Evolutionary conservation across 2,888 invertebrate species (phyloP), one percentile per base, ranked within the genome.

Genomic region (Macroteleia sp.): DNA sequence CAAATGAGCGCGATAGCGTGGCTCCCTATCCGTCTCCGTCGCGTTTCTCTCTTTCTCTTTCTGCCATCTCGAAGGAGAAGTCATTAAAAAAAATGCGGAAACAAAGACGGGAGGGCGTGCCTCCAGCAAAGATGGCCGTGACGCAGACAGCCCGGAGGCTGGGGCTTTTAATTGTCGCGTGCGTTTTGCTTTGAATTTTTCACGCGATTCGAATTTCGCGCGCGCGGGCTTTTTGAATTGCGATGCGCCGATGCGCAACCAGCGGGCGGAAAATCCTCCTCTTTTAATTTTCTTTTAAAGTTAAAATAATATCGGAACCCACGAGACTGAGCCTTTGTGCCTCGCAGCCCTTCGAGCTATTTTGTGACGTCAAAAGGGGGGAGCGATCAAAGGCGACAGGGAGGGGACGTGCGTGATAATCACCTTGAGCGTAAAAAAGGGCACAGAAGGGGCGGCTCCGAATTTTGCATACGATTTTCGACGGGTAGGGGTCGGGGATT

Each of bases 101-200:
- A 90, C 89, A 89, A 90, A 89, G 86, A 83, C 85, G 86, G 84
- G 87, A 86, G 88, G 91, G 91, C 90, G 91, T 90, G 89, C 84
- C 90, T 85, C 80, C 56, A 87, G 88, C 86, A 89, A 91, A 90
- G 90, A 91, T 91, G 91, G 91, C 91, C 88, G 90, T 86, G 82
- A 84, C 52, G 83, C 80, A 54, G 83, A 83, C 83, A 46, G 84
- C 86, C 86, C 85, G 87, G 87, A 86, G 90, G 88, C 86, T 85
- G 89, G 87, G 85, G 87, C 87, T 88, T 87, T 70, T 90, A 91
- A 91, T 91, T 91, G 89, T 88, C 88, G 87, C 88, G 85, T 87
- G 89, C 34, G 32, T 42, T 57, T 48, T 6, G 19, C 12, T 25
- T 34, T 20, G 20, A 32, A 36, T 14, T 36, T 36, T 44, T 12